A percentile compares a stretch with the other conserved stretches of the same genome.
These are phyloP conservation scores for Vidua chalybeata DNA, from an alignment of 2,113 vertebrate genomes.

Conservation along the genomic window DNA sequence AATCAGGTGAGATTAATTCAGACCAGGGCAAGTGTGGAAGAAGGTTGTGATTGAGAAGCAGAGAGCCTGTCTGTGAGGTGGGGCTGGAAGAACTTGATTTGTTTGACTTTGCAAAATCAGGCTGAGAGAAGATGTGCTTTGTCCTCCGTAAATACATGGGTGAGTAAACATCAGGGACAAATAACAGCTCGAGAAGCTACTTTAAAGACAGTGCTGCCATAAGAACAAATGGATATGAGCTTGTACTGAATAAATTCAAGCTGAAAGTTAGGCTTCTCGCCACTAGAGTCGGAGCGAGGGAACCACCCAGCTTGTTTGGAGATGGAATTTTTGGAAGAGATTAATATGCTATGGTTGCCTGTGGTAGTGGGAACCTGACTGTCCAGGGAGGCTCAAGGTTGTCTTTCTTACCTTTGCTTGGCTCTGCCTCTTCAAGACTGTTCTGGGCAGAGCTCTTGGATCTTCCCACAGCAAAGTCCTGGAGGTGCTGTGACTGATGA, in stretches of 20 bases:
- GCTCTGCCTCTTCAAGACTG: background rate
- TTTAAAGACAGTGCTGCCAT: background rate
- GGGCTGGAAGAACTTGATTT: background rate
- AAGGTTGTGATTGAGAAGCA: background rate
- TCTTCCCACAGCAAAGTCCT: background rate
- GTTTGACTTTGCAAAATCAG: conserved; percentile 29
- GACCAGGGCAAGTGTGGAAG: background rate
- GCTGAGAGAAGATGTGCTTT: background rate
- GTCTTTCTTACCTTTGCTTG: background rate
- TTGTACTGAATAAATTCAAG: background rate
- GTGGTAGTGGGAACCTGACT: background rate
- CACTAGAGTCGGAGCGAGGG: background rate
- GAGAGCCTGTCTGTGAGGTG: background rate
- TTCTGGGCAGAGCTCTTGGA: background rate
- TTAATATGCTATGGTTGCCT: background rate
- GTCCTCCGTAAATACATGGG: background rate
- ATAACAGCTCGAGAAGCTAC: conserved; percentile 1
- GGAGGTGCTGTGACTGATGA: background rate
- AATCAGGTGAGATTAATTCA: background rate
- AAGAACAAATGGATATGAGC: background rate
- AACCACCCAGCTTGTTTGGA: background rate
- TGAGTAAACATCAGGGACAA: conserved; percentile 7
- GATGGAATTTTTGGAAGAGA: background rate
- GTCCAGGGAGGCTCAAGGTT: background rate
- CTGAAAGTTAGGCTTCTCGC: background rate